Evolutionary conservation across 2,797 vertebrate genomes (phyloP).

Genomic region (Chloroceryle inda): DNA sequence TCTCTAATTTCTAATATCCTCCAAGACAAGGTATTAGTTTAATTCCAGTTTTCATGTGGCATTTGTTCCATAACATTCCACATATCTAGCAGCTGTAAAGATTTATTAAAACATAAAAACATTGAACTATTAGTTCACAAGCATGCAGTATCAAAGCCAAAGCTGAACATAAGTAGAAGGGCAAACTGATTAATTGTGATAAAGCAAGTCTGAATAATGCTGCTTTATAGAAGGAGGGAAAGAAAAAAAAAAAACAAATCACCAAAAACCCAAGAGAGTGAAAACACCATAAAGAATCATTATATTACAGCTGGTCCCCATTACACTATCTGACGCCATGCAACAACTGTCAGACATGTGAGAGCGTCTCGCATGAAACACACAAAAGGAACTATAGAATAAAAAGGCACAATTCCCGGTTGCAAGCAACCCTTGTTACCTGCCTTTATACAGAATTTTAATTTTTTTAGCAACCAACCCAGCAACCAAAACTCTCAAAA

Average conservation of each 20-base stretch:
- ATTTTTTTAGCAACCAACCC: not conserved
- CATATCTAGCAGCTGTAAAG: conserved; percentile 36
- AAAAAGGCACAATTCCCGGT: not conserved
- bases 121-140: conserved; percentile 59
- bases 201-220: conserved; percentile 26
- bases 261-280: not conserved
- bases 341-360: not conserved
- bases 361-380: not conserved
- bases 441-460: not conserved
- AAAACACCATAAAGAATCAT: conserved; percentile 28
- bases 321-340: not conserved
- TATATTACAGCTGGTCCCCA: conserved; percentile 15
- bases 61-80: conserved; percentile 67
- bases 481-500: not conserved
- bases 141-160: conserved; percentile 53
- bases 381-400: not conserved
- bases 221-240: not conserved
- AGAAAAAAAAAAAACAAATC: not conserved
- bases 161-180: conserved; percentile 31
- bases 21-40: conserved; percentile 71
- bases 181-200: conserved; percentile 52
- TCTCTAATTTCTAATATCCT: conserved; percentile 67
- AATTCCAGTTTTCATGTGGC: conserved; percentile 68
- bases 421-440: not conserved
- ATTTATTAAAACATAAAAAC: conserved; percentile 52